phyloP scores from a whole-genome alignment of 2,797 vertebrate species.

The Myotis pilosus region DNA sequence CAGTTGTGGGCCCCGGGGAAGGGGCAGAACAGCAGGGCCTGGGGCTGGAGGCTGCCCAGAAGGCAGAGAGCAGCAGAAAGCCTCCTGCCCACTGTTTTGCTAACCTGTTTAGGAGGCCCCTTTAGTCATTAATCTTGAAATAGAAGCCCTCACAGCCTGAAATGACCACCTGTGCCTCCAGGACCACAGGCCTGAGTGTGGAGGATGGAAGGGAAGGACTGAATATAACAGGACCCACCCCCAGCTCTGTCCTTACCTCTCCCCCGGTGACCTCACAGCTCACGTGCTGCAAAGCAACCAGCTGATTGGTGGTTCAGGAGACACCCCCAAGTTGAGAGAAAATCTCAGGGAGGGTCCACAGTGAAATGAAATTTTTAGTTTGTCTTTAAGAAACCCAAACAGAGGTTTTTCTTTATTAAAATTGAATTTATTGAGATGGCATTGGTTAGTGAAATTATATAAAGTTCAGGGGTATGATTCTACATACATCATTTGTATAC shows the following conservation, averaged over 20 bases:
- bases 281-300: neutral
- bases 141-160: neutral
- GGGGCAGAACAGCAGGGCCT: neutral
- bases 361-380: neutral
- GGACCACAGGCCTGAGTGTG: neutral
- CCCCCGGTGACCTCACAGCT: neutral
- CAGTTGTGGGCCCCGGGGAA: neutral
- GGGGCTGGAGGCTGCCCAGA: conserved; percentile 18
- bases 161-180: conserved; percentile 59
- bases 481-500: fast-evolving
- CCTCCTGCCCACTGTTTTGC: conserved; percentile 42
- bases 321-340: neutral
- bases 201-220: conserved; percentile 38
- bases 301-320: neutral
- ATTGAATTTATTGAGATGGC: neutral
- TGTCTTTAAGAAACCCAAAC: neutral
- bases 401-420: neutral
- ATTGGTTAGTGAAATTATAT: neutral
- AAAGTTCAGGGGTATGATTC: neutral
- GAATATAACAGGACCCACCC: neutral
- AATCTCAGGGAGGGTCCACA: neutral
- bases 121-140: conserved; percentile 47
- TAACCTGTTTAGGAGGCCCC: conserved; percentile 44
- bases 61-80: conserved; percentile 40
- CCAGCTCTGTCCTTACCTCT: neutral